Conservation (phyloP, 2,113 vertebrate genomes). For the Sinocyclocheilus anshuiensis region DNA sequence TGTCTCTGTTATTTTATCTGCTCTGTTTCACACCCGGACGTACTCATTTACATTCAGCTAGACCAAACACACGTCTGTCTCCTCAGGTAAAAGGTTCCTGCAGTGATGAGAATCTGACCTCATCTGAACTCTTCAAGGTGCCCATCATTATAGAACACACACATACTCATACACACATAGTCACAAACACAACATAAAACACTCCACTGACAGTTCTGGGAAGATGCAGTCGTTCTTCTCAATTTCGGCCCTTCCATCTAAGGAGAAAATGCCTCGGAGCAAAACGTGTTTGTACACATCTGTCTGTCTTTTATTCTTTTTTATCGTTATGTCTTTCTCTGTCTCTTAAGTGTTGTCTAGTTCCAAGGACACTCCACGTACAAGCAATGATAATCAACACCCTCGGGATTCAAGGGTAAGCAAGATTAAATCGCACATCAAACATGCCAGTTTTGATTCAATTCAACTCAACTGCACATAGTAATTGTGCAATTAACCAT, state of each 20-base stretch:
- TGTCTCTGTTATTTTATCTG: slow-evolving; percentile 53
- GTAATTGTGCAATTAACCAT: background rate
- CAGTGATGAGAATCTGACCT: background rate
- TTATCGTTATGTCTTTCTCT: background rate
- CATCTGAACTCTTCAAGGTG: background rate
- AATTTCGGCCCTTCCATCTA: background rate
- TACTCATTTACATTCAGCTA: slow-evolving; percentile 28
- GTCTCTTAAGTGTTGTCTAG: background rate
- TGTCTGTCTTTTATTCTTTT: background rate
- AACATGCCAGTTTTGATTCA: background rate
- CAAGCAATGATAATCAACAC: background rate
- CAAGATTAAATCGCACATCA: slow-evolving; percentile 22
- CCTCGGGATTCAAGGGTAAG: slow-evolving; percentile 5
- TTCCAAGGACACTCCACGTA: background rate
- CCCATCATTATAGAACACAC: slow-evolving; percentile 4
- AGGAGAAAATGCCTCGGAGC: slow-evolving; percentile 4
- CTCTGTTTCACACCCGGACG: slow-evolving; percentile 17
- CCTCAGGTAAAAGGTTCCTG: slow-evolving; percentile 21
- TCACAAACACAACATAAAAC: slow-evolving; percentile 9
- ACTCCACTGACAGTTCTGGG: slow-evolving; percentile 6
- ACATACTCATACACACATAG: background rate
- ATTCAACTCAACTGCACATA: background rate
- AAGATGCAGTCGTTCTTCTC: slow-evolving; percentile 1
- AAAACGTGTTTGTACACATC: slow-evolving; percentile 39
- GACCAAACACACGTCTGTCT: slow-evolving; percentile 35